Evolutionary conservation across 2,797 vertebrate species (phyloP), one percentile per base, ranked within the genome.

Genomic region (Chaetodon trifasciatus): DNA sequence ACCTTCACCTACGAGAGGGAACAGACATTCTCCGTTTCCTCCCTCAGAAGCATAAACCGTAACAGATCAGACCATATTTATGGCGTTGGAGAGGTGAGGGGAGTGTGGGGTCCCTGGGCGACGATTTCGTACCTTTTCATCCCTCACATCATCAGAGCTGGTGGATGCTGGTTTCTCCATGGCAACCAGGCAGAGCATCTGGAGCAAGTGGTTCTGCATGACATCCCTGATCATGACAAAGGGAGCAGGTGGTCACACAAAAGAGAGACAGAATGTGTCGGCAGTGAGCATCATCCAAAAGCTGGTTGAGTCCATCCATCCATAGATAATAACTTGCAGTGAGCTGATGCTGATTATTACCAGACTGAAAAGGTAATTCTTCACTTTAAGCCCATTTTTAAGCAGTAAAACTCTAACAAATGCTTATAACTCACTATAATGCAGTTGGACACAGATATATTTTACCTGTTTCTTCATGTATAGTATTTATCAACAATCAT

Each of bases 201-300:
- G 98, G 28, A 99, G 97, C 58, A 98, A 94, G 89, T 98, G 98
- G 95, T 99, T 99, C 94, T 99, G 98, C 98, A 99, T 99, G 84
- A 99, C 98, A 42, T 99, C 98, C 66, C 98, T 99, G 84, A 3
- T 69, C 39, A 32, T 10, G 9, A 80, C 44, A 82, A 85, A 67
- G 37, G 7, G 35, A 87, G 65, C 75, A 86, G 76, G 70, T 71
- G 67, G 74, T 65, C 47, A 85, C 57, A 86, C 56, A 82, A 74
- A 66, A 81, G 35, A 74, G 49, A 74, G 35, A 53, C 17, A 76
- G 0, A 16, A 40, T 15, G 8, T 10, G 42, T 78, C 9, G 16
- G 37, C 23, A 37, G 19, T n/a, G 17, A 70, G 42, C 12, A 46
- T 12, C 2, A 37, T 55, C 23, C 32, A 42, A 11, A 72, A 60